These are phyloP conservation scores for Threskiornis aethiopicus DNA, from an alignment of 2,797 vertebrate species.

Conservation along the genomic window DNA sequence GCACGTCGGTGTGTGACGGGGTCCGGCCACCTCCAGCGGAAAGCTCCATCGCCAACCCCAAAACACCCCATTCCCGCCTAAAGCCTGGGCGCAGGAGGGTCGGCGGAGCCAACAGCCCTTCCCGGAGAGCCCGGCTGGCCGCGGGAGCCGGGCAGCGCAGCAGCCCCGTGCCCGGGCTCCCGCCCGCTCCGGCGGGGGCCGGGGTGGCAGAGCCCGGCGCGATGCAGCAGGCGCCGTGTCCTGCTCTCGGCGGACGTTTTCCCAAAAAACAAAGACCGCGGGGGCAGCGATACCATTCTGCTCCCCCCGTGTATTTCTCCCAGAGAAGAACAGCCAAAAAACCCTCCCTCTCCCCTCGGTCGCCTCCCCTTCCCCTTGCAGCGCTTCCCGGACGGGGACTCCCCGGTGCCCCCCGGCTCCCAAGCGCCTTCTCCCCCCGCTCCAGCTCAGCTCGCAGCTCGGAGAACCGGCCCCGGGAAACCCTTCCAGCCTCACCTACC, in stretches of 20 bases:
- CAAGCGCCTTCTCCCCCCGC: background rate
- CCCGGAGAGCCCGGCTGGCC: accelerated
- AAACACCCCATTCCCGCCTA: background rate
- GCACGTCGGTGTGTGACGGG: accelerated
- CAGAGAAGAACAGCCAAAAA: background rate
- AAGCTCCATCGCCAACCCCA: background rate
- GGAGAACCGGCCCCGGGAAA: background rate
- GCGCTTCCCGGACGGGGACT: background rate
- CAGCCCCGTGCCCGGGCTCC: background rate
- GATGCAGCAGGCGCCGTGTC: background rate
- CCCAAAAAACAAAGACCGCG: background rate
- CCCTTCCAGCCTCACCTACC: background rate
- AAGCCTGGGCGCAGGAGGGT: background rate
- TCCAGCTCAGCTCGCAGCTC: background rate
- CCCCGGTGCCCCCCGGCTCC: too few relatives aligned
- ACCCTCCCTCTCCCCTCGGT: background rate
- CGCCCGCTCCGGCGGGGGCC: background rate
- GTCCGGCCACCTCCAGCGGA: background rate
- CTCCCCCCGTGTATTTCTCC: background rate
- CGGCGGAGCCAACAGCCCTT: background rate
- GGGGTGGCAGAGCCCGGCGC: background rate
- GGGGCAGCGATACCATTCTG: background rate
- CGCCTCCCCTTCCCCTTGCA: background rate
- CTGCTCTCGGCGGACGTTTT: background rate
- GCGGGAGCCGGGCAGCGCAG: background rate